Base-by-base conservation (phyloP, 1,140 invertebrate genomes). In the Apocrypta bakeri region DNA sequence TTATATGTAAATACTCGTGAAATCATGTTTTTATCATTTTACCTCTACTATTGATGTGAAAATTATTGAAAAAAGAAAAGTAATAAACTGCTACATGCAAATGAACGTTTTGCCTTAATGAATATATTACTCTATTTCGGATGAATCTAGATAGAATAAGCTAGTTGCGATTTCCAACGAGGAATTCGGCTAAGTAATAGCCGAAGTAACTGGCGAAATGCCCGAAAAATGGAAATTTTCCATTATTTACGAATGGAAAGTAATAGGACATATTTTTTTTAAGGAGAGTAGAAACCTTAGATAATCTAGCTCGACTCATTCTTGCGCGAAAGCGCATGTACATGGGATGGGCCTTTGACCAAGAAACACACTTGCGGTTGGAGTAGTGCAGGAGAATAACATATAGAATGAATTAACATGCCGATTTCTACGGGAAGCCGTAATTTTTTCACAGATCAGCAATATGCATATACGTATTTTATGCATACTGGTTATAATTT, bases 301-400 rank as follows among this genome's bases (percentile, higher is more conserved):
- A n/a, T n/a, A n/a, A n/a, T n/a, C 9, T 37, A 4, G 33, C 33
- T 37, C 3, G 9, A 37, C 9, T 37, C 3, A 37, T 21, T 66
- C 14, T 25, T 29, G 42, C 29, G 42, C 42, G 42, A 79, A 79
- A 79, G 78, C 68, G 42, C 64, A 11, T 31, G 2, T n/a, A 9
- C 37, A 9, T 17, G n/a, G 37, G 66, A 56, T 24, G 69, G 69
- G 31, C 48, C 8, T 80, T 27, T 63, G 56, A 73, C 78, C 78
- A 80, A 73, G 9, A 72, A 80, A 80, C 69, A 64, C 33, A 80
- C 79, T 80, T 80, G 2, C 9, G 9, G 42, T 56, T 56, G 48
- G 7, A n/a, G 1, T 21, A 42, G 6, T n/a, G n/a, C n/a, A n/a
- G n/a, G n/a, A n/a, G n/a, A n/a, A n/a, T n/a, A n/a, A n/a, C n/a